Conservation (phyloP, 1,140 invertebrate species). For the Pantala flavescens region DNA sequence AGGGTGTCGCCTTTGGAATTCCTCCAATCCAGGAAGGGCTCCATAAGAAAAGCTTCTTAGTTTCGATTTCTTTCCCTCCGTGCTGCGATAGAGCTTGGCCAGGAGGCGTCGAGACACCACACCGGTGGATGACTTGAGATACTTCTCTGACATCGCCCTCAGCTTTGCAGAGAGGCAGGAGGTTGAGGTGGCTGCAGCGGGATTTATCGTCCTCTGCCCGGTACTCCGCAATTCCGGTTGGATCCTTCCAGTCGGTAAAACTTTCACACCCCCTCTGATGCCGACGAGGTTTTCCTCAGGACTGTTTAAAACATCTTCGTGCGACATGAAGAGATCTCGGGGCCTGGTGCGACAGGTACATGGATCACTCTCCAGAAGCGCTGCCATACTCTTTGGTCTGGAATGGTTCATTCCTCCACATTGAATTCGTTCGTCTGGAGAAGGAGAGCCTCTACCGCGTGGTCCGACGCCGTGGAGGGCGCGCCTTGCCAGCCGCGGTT, state of each 20-base stretch:
- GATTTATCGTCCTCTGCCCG: background rate
- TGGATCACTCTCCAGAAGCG: background rate
- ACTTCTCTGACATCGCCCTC: slow-evolving; percentile 57
- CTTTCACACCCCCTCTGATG: background rate
- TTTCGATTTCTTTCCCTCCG: slow-evolving; percentile 39
- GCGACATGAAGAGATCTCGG: background rate
- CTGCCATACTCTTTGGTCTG: too few relatives aligned
- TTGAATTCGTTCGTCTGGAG: background rate
- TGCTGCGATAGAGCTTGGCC: slow-evolving; percentile 50
- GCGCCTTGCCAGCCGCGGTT: background rate
- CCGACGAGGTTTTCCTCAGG: background rate
- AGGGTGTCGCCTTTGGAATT: slow-evolving; percentile 49
- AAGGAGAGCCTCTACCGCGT: background rate
- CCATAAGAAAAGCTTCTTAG: slow-evolving; percentile 65
- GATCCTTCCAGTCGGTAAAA: too few relatives aligned
- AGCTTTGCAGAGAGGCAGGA: slow-evolving; percentile 54
- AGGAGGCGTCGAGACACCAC: slow-evolving; percentile 39
- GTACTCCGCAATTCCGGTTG: slow-evolving; percentile 18
- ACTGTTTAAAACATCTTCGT: slow-evolving; percentile 11
- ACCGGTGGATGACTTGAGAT: slow-evolving; percentile 55
- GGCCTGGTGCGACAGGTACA: background rate
- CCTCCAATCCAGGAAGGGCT: slow-evolving; percentile 57
- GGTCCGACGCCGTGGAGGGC: background rate
- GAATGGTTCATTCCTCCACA: too few relatives aligned
- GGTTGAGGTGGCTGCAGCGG: slow-evolving; percentile 2